Percentiles rank a stretch among this genome's conserved stretches.
These are phyloP conservation scores for Choreutis nemorana DNA, from an alignment of 2,888 invertebrate genomes.

Conservation along the genomic window DNA sequence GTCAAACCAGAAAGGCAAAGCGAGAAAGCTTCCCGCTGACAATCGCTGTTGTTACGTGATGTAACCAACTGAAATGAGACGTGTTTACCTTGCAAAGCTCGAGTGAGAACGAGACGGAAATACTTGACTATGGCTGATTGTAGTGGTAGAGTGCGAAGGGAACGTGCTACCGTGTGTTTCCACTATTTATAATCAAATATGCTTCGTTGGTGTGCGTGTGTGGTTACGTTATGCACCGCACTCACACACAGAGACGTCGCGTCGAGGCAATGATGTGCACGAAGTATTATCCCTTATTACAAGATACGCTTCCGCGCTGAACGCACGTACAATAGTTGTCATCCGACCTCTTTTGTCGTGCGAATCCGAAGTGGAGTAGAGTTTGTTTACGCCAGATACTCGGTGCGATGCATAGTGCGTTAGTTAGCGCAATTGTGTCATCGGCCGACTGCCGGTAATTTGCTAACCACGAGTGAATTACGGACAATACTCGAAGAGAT, in stretches of 20 bases:
- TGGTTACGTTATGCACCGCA: slow-evolving; percentile 56
- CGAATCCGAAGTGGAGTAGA: slow-evolving; percentile 38
- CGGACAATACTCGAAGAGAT: slow-evolving; percentile 42
- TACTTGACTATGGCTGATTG: slow-evolving; percentile 46
- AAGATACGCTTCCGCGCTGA: slow-evolving; percentile 53
- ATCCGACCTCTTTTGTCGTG: slow-evolving; percentile 49
- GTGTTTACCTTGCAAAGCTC: slow-evolving; percentile 14
- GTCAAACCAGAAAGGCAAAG: slow-evolving; percentile 20
- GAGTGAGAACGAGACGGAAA: slow-evolving; percentile 29
- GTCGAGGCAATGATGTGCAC: slow-evolving; percentile 61
- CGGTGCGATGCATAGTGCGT: slow-evolving; percentile 51
- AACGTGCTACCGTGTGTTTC: slow-evolving; percentile 65
- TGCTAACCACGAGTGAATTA: slow-evolving; percentile 48
- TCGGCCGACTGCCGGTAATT: slow-evolving; percentile 48
- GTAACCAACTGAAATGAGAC: slow-evolving; percentile 48
- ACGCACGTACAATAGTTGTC: slow-evolving; percentile 56
- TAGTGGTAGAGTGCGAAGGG: slow-evolving; percentile 59
- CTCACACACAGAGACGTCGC: slow-evolving; percentile 33
- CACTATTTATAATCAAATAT: slow-evolving; percentile 64
- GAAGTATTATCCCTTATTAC: slow-evolving; percentile 63
- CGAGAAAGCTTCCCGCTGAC: slow-evolving; percentile 32
- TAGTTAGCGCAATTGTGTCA: slow-evolving; percentile 56
- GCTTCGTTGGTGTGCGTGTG: slow-evolving; percentile 42
- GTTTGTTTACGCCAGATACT: slow-evolving; percentile 56
- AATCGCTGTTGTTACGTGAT: slow-evolving; percentile 41